These are phyloP conservation scores for Shinisaurus crocodilurus DNA, from an alignment of 2,113 vertebrate genomes.

Conservation along the genomic window DNA sequence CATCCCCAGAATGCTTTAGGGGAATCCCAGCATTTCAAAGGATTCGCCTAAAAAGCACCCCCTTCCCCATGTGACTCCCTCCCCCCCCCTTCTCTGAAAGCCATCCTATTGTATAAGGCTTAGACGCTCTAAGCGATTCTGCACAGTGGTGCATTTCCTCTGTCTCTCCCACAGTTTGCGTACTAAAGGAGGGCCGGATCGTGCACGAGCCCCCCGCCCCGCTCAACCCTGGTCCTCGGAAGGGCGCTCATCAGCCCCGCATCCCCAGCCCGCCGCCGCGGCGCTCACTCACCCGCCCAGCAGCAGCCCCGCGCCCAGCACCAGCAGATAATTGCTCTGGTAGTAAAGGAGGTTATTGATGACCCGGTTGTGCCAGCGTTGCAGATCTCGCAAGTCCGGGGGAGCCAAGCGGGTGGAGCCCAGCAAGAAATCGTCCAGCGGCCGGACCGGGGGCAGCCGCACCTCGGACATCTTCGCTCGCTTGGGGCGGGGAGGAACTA, in stretches of 20 bases:
- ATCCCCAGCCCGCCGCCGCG: background rate
- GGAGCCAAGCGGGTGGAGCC: slow-evolving; percentile 19
- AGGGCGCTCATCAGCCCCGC: background rate
- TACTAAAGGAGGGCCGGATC: background rate
- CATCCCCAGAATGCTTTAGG: background rate
- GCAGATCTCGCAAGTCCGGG: slow-evolving; percentile 25
- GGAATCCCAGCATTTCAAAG: background rate
- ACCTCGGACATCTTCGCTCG: slow-evolving; percentile 33
- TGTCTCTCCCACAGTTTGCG: background rate
- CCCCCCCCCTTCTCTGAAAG: background rate
- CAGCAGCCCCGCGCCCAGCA: slow-evolving; percentile 18
- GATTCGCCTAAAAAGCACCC: background rate
- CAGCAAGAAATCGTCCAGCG: slow-evolving; percentile 33
- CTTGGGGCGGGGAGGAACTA: background rate
- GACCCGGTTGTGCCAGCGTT: slow-evolving; percentile 28
- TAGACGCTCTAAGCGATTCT: background rate
- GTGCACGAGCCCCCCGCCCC: background rate
- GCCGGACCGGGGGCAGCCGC: slow-evolving; percentile 27
- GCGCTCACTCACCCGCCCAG: slow-evolving; percentile 26
- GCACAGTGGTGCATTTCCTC: background rate
- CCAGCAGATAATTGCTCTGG: slow-evolving; percentile 35
- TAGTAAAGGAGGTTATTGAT: slow-evolving; percentile 36
- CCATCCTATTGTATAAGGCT: background rate
- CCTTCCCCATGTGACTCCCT: background rate
- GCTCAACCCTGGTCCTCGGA: background rate